Percentiles rank a stretch among this genome's conserved stretches.
Conservation (phyloP, 2,113 vertebrate genomes). For the Cyanistes caeruleus region DNA sequence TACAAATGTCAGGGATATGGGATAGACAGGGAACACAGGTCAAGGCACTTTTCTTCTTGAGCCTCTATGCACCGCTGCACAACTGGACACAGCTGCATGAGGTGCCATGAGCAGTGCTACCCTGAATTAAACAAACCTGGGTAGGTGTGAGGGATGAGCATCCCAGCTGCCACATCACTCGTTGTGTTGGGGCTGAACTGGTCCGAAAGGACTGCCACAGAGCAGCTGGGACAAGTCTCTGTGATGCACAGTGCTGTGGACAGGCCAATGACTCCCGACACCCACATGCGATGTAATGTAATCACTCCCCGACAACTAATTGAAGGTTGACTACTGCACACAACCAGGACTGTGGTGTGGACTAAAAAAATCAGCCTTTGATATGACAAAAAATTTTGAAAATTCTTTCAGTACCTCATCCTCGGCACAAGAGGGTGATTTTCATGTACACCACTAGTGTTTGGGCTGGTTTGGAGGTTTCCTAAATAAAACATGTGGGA, state of each 20-base stretch:
- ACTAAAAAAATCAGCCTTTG: not conserved
- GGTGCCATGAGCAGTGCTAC: not conserved
- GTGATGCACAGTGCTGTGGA: conserved; percentile 86
- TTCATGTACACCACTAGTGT: rapidly evolving
- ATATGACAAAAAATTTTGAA: not conserved
- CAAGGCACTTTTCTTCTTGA: not conserved
- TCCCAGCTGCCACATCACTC: conserved; percentile 89
- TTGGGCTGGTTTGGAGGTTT: not conserved
- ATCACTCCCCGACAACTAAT: not conserved
- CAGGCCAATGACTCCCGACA: conserved; percentile 83
- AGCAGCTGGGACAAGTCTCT: conserved; percentile 76
- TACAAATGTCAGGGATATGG: not conserved
- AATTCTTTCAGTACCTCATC: not conserved
- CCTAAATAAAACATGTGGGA: not conserved
- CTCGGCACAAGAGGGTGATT: not conserved
- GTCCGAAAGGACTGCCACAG: conserved; percentile 82
- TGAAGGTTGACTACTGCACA: not conserved
- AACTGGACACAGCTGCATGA: rapidly evolving
- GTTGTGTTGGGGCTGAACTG: conserved; percentile 88
- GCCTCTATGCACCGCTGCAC: rapidly evolving
- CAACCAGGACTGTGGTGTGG: not conserved
- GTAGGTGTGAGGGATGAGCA: conserved; percentile 79
- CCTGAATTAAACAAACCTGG: conserved; percentile 74
- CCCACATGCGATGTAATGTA: not conserved
- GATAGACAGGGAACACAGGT: not conserved